These are phyloP conservation scores for Rhorus exstirpatorius DNA, from an alignment of 2,888 invertebrate genomes.

Conservation along the genomic window DNA sequence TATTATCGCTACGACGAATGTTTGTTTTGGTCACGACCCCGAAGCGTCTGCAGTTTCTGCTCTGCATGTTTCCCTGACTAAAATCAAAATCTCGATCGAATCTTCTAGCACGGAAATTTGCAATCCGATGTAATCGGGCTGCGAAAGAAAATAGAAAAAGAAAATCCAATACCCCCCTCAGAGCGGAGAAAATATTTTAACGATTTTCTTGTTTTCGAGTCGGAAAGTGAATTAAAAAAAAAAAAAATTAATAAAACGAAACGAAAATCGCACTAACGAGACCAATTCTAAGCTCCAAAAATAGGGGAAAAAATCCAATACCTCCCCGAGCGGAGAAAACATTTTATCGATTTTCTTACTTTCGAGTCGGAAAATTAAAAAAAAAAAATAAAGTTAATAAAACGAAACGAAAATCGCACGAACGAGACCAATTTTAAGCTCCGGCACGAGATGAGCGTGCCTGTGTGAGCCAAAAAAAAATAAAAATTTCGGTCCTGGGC, in stretches of 20 bases:
- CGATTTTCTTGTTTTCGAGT: too few relatives aligned
- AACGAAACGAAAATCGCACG: constrained; percentile 59
- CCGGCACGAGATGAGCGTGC: constrained; percentile 49
- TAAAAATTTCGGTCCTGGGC: constrained; percentile 19
- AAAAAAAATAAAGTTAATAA: constrained; percentile 14
- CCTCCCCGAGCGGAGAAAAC: too few relatives aligned
- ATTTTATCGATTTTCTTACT: background rate
- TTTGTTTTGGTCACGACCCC: constrained; percentile 41
- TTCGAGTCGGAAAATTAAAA: too few relatives aligned
- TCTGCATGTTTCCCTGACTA: constrained; percentile 38
- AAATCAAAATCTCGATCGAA: constrained; percentile 33
- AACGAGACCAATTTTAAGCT: constrained; percentile 48
- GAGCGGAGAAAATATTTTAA: too few relatives aligned
- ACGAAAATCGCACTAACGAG: too few relatives aligned
- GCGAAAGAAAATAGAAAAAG: constrained; percentile 19
- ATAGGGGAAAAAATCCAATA: too few relatives aligned
- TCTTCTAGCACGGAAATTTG: constrained; percentile 42
- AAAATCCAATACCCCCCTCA: too few relatives aligned
- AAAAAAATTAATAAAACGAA: too few relatives aligned
- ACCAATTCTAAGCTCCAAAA: too few relatives aligned
- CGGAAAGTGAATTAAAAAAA: constrained; percentile 1
- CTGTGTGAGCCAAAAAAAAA: constrained; percentile 18
- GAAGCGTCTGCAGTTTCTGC: constrained; percentile 31
- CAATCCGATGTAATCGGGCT: constrained; percentile 1
- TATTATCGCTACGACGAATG: constrained; percentile 46